Evolutionary conservation across 2,113 vertebrate genomes (phyloP).

Genomic region (Ariopsis seemanni): DNA sequence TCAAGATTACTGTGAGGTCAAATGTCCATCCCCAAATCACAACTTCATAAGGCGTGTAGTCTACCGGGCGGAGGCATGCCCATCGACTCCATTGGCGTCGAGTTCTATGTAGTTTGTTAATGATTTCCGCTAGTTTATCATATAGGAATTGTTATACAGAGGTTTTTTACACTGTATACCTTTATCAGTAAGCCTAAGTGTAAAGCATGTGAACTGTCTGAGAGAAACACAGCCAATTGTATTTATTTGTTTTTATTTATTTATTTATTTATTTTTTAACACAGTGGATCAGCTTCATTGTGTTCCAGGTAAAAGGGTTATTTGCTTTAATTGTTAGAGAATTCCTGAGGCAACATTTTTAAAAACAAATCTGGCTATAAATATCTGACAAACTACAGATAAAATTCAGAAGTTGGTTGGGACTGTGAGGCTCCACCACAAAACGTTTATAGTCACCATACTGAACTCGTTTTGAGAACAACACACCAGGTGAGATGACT

Average conservation of each 20-base stretch:
- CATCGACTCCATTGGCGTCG: too few species aligned
- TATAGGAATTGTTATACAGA: background rate
- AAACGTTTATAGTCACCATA: background rate
- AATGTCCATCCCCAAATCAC: too few species aligned
- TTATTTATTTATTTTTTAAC: background rate
- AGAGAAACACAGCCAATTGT: background rate
- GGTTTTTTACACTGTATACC: too few species aligned
- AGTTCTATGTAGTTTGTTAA: too few species aligned
- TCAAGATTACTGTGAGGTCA: too few species aligned
- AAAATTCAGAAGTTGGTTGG: background rate
- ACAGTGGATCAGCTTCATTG: background rate
- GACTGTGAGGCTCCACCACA: background rate
- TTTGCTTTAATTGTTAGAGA: background rate
- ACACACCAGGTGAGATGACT: background rate
- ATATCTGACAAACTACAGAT: background rate
- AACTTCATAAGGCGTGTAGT: too few species aligned
- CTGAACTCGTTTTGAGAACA: background rate
- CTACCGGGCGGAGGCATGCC: too few species aligned
- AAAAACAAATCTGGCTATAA: background rate
- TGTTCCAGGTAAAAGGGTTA: background rate
- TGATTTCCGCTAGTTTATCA: background rate
- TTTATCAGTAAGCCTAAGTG: background rate
- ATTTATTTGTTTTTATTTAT: too few species aligned
- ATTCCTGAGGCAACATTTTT: background rate
- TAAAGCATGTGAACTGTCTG: background rate